Conservation (phyloP, 2,113 vertebrate species). For the Mirounga angustirostris region DNA sequence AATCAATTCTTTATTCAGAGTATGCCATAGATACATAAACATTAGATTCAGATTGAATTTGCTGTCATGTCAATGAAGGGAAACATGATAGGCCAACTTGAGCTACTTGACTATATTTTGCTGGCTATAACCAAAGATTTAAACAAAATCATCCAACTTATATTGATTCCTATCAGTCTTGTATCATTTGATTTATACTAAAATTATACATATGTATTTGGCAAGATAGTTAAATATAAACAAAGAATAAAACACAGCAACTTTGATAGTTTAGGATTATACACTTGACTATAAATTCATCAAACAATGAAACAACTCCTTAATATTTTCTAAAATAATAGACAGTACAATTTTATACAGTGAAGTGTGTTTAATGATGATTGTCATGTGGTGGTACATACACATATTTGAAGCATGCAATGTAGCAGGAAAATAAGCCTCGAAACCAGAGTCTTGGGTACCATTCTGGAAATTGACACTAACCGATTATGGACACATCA, state of each 20-base stretch:
- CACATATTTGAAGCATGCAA: background rate
- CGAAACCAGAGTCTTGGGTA: background rate
- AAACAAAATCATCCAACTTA: background rate
- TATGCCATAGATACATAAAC: conserved; percentile 74
- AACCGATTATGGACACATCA: background rate
- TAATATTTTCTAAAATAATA: background rate
- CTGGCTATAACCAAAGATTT: background rate
- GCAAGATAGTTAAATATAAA: background rate
- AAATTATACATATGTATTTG: background rate
- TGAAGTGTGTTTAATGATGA: background rate
- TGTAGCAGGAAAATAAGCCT: background rate
- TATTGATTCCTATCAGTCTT: background rate
- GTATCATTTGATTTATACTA: background rate
- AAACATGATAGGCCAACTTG: conserved; percentile 66
- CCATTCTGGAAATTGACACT: background rate
- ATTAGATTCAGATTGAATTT: conserved; percentile 71
- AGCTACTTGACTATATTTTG: background rate
- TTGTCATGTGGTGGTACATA: background rate
- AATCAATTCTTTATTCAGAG: conserved; percentile 68
- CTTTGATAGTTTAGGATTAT: background rate
- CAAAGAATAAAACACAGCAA: background rate
- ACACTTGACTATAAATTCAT: background rate
- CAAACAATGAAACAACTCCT: background rate
- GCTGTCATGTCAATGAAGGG: conserved; percentile 75
- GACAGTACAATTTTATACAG: background rate